Conservation (phyloP, 2,113 vertebrate genomes). For the Gulo gulo region DNA sequence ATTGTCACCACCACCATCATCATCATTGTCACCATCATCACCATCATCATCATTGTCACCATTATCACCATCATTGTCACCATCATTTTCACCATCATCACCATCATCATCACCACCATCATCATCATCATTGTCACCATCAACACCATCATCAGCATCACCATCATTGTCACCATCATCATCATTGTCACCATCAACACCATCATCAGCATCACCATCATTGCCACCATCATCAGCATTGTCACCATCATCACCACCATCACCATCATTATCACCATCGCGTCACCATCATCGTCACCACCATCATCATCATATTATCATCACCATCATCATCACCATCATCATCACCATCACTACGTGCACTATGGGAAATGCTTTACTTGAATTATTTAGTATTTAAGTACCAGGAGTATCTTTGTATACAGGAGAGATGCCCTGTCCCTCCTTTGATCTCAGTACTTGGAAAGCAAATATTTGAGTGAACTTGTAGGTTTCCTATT, state of each 20-base stretch:
- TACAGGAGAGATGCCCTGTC: neutral
- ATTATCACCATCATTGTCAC: too few relatives aligned
- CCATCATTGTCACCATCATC: neutral
- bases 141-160: fast-evolving
- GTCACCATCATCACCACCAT: too few relatives aligned
- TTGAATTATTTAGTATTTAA: neutral
- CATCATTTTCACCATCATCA: fast-evolving
- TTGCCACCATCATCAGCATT: too few relatives aligned
- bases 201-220: neutral
- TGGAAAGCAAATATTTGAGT: neutral
- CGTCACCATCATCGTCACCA: fast-evolving
- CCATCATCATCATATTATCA: too few relatives aligned
- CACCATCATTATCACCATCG: too few relatives aligned
- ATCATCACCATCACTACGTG: neutral
- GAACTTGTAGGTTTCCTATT: neutral
- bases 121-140: too few relatives aligned
- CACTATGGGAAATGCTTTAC: neutral
- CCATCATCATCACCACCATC: too few relatives aligned
- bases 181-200: neutral
- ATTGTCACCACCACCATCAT: neutral
- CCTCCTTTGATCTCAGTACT: neutral
- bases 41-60: too few relatives aligned
- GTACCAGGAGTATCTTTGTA: neutral
- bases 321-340: fast-evolving
- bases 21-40: neutral